Conservation (phyloP, 2,113 vertebrate species). For the Acanthisitta chloris region DNA sequence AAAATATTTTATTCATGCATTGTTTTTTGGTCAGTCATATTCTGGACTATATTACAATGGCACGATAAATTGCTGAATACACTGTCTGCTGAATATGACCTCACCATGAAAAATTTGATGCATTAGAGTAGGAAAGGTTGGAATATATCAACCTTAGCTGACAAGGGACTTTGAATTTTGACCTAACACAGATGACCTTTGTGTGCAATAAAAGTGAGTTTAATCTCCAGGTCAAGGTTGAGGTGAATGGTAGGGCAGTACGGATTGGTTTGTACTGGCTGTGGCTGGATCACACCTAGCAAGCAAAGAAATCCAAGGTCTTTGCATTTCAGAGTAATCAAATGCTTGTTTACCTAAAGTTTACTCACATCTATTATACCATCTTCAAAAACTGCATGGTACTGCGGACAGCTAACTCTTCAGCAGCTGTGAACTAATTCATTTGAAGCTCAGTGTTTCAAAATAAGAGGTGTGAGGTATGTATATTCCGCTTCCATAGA, state of each 20-base stretch:
- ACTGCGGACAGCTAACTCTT: not conserved
- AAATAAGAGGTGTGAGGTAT: not conserved
- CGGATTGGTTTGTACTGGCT: constrained; percentile 44
- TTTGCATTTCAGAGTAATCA: constrained; percentile 17
- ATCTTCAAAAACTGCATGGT: not conserved
- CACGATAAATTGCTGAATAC: constrained; percentile 79
- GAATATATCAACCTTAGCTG: constrained; percentile 83
- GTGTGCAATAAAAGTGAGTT: constrained; percentile 80
- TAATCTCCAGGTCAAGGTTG: constrained; percentile 81
- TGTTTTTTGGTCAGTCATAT: constrained; percentile 73
- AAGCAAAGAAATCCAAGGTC: constrained; percentile 31
- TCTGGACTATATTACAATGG: constrained; percentile 68
- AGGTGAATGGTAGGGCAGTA: constrained; percentile 61
- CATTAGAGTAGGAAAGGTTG: constrained; percentile 79
- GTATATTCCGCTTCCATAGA: constrained; percentile 26
- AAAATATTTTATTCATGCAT: constrained; percentile 74
- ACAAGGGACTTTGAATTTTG: constrained; percentile 83
- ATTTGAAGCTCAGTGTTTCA: constrained; percentile 27
- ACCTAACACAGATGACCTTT: constrained; percentile 80
- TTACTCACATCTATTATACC: not conserved
- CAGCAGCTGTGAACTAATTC: constrained; percentile 2
- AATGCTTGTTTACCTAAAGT: constrained; percentile 43
- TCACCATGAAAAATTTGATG: constrained; percentile 83
- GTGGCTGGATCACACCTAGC: constrained; percentile 34
- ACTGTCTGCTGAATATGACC: constrained; percentile 80